These are phyloP conservation scores for Phylloscopus whistleri DNA, from an alignment of 2,113 vertebrate species.

Conservation along the genomic window DNA sequence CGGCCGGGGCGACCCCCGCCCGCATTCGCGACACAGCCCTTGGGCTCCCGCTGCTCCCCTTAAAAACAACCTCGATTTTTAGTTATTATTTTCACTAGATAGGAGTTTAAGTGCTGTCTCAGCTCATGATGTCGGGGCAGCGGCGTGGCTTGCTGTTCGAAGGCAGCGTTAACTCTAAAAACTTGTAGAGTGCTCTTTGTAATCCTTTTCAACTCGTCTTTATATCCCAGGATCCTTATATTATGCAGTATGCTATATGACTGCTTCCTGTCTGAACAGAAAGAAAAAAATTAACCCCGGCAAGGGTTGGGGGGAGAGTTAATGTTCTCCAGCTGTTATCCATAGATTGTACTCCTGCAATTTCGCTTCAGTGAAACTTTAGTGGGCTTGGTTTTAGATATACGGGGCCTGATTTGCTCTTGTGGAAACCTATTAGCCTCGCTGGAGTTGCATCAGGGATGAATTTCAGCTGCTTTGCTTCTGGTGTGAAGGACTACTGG, in stretches of 20 bases:
- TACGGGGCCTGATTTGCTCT: not conserved
- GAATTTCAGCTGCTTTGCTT: conserved; percentile 17
- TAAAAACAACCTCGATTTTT: not conserved
- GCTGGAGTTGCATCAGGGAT: not conserved
- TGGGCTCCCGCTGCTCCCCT: not conserved
- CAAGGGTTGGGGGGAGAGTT: conserved; percentile 56
- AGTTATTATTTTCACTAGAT: not conserved
- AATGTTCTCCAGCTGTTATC: conserved; percentile 83
- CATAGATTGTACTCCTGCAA: conserved; percentile 73
- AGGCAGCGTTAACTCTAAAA: not conserved
- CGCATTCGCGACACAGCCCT: not conserved
- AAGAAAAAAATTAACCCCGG: conserved; percentile 18
- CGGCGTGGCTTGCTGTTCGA: not conserved
- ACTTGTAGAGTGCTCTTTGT: not conserved
- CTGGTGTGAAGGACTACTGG: conserved; percentile 33
- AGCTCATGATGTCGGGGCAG: not conserved
- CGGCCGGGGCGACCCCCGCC: not conserved
- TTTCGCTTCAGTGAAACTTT: conserved; percentile 67
- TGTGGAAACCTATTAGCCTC: conserved; percentile 10
- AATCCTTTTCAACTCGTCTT: conserved; percentile 46
- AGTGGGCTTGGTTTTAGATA: conserved; percentile 68
- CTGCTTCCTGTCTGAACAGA: conserved; percentile 79
- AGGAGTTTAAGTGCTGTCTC: not conserved
- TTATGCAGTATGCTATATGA: conserved; percentile 62
- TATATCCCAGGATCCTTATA: conserved; percentile 32